These are phyloP conservation scores for Sebastes diploproa DNA, from an alignment of 2,797 vertebrate genomes.

Conservation along the genomic window DNA sequence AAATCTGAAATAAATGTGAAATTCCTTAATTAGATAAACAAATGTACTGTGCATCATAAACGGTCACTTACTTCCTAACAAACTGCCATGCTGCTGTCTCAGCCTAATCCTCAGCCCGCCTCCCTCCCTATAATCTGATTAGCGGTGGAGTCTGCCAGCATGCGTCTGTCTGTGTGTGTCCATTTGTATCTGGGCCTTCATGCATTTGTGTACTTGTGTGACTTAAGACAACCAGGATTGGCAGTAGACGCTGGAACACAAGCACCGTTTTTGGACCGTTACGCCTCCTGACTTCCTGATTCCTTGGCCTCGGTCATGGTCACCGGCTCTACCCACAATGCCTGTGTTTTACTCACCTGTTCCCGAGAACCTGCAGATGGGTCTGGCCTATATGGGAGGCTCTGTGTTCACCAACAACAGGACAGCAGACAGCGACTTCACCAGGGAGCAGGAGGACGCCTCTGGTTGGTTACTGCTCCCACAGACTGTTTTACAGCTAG, in stretches of 20 bases:
- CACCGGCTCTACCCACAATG: slow-evolving; percentile 62
- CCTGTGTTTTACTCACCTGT: slow-evolving; percentile 83
- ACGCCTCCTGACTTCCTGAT: neutral
- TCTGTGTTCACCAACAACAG: slow-evolving; percentile 86
- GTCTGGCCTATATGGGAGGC: slow-evolving; percentile 78
- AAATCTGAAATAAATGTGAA: neutral
- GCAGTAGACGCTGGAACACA: neutral
- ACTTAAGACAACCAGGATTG: slow-evolving; percentile 35
- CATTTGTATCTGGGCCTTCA: slow-evolving; percentile 5
- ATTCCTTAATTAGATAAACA: slow-evolving; percentile 26
- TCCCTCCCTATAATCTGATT: slow-evolving; percentile 81
- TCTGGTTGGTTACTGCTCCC: slow-evolving; percentile 51
- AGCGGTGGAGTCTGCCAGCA: slow-evolving; percentile 57
- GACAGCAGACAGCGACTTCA: slow-evolving; percentile 77
- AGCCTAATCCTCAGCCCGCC: slow-evolving; percentile 72
- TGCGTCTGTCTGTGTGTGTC: slow-evolving; percentile 16
- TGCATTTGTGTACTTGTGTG: slow-evolving; percentile 20
- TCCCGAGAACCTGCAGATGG: slow-evolving; percentile 80
- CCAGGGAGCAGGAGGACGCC: slow-evolving; percentile 64
- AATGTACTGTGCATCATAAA: slow-evolving; percentile 23
- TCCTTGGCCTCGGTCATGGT: slow-evolving; percentile 21
- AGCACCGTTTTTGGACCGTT: neutral
- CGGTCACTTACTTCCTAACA: slow-evolving; percentile 6
- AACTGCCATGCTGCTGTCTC: slow-evolving; percentile 19
- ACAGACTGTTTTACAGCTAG: neutral